These are phyloP conservation scores for Camarhynchus parvulus DNA, from an alignment of 2,113 vertebrate genomes.

Conservation along the genomic window DNA sequence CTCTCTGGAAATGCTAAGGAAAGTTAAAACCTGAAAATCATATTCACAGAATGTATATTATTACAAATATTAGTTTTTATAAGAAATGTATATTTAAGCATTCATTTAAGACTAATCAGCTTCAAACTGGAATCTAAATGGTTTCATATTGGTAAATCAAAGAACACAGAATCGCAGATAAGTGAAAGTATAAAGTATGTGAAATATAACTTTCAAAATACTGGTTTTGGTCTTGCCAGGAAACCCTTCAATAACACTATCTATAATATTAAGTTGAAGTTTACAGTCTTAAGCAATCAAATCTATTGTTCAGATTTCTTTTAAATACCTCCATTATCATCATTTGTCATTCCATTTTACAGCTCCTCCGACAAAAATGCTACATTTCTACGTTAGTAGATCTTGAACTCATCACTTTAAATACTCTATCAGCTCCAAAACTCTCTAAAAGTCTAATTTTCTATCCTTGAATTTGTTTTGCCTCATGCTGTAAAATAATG, in stretches of 20 bases:
- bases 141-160: neutral
- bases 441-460: neutral
- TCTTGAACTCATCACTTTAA: neutral
- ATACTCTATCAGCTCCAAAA: neutral
- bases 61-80: neutral
- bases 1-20: neutral
- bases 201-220: neutral
- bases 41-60: neutral
- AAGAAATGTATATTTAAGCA: neutral
- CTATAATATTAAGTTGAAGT: neutral
- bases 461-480: neutral
- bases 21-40: neutral
- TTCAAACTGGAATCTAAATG: neutral
- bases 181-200: neutral
- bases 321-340: neutral
- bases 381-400: neutral
- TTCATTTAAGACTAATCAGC: neutral
- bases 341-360: neutral
- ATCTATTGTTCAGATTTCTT: neutral
- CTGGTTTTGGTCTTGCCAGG: accelerated
- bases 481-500: neutral
- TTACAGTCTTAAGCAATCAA: neutral
- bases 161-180: neutral
- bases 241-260: neutral
- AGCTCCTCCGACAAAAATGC: neutral